Percentiles rank a stretch among this genome's conserved stretches.
These are phyloP conservation scores for Teleopsis dalmanni DNA, from an alignment of 1,140 invertebrate genomes.

Conservation along the genomic window DNA sequence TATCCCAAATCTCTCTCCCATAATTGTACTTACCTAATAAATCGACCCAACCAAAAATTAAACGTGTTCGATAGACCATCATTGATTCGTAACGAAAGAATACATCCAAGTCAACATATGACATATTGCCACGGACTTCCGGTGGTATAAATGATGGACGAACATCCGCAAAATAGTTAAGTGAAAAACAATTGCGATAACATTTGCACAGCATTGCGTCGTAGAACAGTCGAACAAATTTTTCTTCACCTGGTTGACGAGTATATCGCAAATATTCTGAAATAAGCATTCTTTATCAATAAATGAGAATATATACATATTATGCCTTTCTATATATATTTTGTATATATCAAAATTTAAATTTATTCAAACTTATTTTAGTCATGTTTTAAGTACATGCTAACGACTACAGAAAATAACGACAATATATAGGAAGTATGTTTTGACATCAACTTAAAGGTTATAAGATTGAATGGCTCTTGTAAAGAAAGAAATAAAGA, in stretches of 20 bases:
- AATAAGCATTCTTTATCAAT: neutral
- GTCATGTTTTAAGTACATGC: too few relatives aligned
- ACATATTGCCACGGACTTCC: conserved; percentile 24
- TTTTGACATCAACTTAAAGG: too few relatives aligned
- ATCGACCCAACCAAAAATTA: conserved; percentile 40
- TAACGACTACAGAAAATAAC: too few relatives aligned
- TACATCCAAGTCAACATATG: conserved; percentile 36
- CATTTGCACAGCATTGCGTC: conserved; percentile 37
- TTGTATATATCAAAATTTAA: too few relatives aligned
- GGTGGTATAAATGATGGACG: conserved; percentile 32
- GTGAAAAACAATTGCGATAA: conserved; percentile 37
- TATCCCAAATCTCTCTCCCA: too few relatives aligned
- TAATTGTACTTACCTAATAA: conserved; percentile 28
- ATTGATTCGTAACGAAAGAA: conserved; percentile 36
- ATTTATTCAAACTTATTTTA: too few relatives aligned
- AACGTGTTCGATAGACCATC: conserved; percentile 37
- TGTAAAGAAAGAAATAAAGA: too few relatives aligned
- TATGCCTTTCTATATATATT: too few relatives aligned
- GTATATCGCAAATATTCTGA: conserved; percentile 23
- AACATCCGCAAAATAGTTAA: conserved; percentile 37
- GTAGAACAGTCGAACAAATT: conserved; percentile 24
- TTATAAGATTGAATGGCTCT: too few relatives aligned
- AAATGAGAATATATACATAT: too few relatives aligned
- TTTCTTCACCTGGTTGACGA: conserved; percentile 26
- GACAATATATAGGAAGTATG: too few relatives aligned